Evolutionary conservation across 2,888 invertebrate genomes (phyloP), one percentile per base, ranked within the genome.

Genomic region (Antheraea assamensis): DNA sequence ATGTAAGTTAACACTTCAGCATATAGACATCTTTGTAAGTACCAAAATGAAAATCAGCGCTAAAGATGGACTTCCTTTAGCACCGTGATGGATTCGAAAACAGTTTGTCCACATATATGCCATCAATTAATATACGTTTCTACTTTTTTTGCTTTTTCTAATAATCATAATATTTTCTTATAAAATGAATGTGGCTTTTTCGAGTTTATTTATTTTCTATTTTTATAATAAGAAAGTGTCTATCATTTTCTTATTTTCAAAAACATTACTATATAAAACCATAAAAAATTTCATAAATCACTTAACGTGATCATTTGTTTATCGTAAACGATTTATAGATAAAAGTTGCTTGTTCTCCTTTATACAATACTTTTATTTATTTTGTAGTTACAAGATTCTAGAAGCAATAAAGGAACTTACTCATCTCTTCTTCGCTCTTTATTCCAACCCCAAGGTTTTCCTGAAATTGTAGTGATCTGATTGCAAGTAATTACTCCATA

Each of bases 371-470:
- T 19, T 52, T 19, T 52, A 52, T 17, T 19, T 52, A 52, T 74
- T 31, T 66, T 24, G n/a, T 30, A 24, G 21, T 61, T 64, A 17
- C 4, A 64, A 27, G 27, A 30, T 30, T 30, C 61, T 64, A 64
- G 30, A 30, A 64, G 17, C 27, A 64, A 30, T 15, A 4, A 17
- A 30, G 0, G 31, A 47, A 81, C 85, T 84, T 74, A 90, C 88
- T 83, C 75, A 78, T 83, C 19, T 80, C 80, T 75, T 81, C 83
- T 76, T 84, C 83, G 1, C 74, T 81, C 70, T 81, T 80, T 2
- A 76, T n/a, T 74, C 86, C 85, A 74, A 84, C 87, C 47, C 74
- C 78, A n/a, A 75, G 61, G 2, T 24, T 52, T 75, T 88, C 90
- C 90, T 90, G 58, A 27, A 82, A 84, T 72, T 24, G 70, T 21